Conservation (phyloP, 2,888 invertebrate species). For the Phrixothrix hirtus region DNA sequence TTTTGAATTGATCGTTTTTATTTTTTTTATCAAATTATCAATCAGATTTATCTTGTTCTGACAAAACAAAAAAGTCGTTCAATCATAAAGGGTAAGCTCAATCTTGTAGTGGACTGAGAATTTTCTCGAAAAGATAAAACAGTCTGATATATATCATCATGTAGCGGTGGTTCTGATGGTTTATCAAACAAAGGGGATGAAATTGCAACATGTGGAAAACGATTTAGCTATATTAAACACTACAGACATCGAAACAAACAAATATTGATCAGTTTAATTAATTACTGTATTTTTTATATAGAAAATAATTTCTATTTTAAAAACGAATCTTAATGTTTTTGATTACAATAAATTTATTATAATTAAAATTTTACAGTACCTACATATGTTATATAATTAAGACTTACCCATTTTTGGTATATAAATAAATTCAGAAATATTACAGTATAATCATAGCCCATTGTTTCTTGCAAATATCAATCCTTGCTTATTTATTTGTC, state of each 20-base stretch:
- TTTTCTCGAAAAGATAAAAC: constrained; percentile 24
- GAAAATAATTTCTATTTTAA: too few relatives aligned
- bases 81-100: constrained; percentile 21
- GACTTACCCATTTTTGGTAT: too few relatives aligned
- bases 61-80: constrained; percentile 16
- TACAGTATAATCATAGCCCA: too few relatives aligned
- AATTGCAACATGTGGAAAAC: constrained; percentile 27
- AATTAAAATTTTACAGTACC: too few relatives aligned
- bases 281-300: too few relatives aligned
- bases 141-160: constrained; percentile 28
- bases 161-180: constrained; percentile 32
- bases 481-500: too few relatives aligned
- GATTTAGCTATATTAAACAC: constrained; percentile 17
- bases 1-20: constrained; percentile 22
- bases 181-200: constrained; percentile 33
- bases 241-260: neutral
- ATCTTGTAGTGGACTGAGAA: constrained; percentile 22
- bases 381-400: too few relatives aligned
- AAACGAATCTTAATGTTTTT: too few relatives aligned
- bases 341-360: too few relatives aligned
- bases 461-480: too few relatives aligned
- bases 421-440: too few relatives aligned
- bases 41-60: constrained; percentile 17
- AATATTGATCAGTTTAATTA: neutral
- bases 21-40: constrained; percentile 27